A percentile compares a stretch with the other conserved stretches of the same genome.
Evolutionary conservation across 2,888 invertebrate species (phyloP).

Genomic region (Synergus umbraculus): DNA sequence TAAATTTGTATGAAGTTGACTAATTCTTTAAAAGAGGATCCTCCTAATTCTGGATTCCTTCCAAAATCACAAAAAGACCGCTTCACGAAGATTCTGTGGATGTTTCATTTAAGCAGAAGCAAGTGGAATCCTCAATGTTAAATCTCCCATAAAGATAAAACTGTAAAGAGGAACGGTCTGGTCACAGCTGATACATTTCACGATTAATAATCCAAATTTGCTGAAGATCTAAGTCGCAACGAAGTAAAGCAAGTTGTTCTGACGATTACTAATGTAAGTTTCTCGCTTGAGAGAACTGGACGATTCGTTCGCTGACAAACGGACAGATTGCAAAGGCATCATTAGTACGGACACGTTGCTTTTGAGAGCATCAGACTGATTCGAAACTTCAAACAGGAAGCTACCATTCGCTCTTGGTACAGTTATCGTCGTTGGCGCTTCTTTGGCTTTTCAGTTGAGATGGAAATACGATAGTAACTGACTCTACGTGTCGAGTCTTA

Average conservation of each 20-base stretch:
- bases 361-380: conserved; percentile 50
- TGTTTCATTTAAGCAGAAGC: not conserved
- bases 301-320: conserved; percentile 38
- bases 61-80: not conserved
- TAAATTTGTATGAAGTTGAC: not conserved
- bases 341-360: conserved; percentile 12
- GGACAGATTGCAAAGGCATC: conserved; percentile 31
- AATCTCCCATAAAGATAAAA: conserved; percentile 6
- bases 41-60: not conserved
- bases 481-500: conserved; percentile 58
- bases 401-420: conserved; percentile 43
- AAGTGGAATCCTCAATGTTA: conserved; percentile 3
- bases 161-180: not conserved
- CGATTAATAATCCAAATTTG: conserved; percentile 18
- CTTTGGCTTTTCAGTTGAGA: conserved; percentile 51
- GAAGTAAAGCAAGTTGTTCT: conserved; percentile 10
- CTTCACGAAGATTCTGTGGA: not conserved
- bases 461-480: conserved; percentile 61
- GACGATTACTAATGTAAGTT: conserved; percentile 33
- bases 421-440: conserved; percentile 36
- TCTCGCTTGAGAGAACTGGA: conserved; percentile 24
- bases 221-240: conserved; percentile 17
- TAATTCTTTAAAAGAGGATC: not conserved
- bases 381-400: conserved; percentile 61
- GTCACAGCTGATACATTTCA: conserved; percentile 8